Conservation (phyloP, 1,140 invertebrate genomes). For the Vanessa atalanta region DNA sequence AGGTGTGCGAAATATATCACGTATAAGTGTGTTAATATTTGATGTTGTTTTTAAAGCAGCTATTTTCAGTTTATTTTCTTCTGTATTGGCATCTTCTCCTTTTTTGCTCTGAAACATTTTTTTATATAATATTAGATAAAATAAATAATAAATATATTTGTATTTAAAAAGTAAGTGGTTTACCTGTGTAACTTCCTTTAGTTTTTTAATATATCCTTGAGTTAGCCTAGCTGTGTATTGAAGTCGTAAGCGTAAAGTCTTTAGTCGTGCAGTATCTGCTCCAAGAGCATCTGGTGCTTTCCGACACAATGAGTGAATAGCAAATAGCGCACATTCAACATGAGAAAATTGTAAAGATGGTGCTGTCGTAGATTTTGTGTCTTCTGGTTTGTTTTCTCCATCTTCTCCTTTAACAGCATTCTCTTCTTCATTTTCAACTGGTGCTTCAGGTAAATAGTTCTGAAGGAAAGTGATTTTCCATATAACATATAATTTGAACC, state of each 20-base stretch:
- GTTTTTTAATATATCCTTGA: conserved; percentile 94
- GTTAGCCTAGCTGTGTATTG: conserved; percentile 96
- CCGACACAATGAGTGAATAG: conserved; percentile 93
- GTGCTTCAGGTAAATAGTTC: conserved; percentile 90
- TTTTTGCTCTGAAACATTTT: conserved; percentile 79
- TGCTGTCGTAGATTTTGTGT: conserved; percentile 63
- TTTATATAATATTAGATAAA: neutral
- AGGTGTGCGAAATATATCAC: conserved; percentile 96
- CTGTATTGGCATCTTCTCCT: conserved; percentile 86
- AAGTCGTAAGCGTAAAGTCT: conserved; percentile 92
- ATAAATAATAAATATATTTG: neutral
- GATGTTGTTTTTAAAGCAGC: conserved; percentile 93
- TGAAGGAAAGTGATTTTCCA: conserved; percentile 53
- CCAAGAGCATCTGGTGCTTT: conserved; percentile 88
- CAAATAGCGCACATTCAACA: conserved; percentile 95
- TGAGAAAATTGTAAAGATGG: conserved; percentile 95
- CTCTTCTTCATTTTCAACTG: conserved; percentile 83
- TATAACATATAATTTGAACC: too few relatives aligned
- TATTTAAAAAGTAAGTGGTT: neutral
- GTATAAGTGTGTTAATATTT: conserved; percentile 96
- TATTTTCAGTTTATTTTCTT: conserved; percentile 93
- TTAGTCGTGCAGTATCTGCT: conserved; percentile 89
- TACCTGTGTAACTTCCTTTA: conserved; percentile 90
- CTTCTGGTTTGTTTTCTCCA: conserved; percentile 66
- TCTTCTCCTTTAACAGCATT: conserved; percentile 67